Evolutionary conservation across 2,888 invertebrate species (phyloP), one percentile per base, ranked within the genome.

Genomic region (Oxyteleia sp.): DNA sequence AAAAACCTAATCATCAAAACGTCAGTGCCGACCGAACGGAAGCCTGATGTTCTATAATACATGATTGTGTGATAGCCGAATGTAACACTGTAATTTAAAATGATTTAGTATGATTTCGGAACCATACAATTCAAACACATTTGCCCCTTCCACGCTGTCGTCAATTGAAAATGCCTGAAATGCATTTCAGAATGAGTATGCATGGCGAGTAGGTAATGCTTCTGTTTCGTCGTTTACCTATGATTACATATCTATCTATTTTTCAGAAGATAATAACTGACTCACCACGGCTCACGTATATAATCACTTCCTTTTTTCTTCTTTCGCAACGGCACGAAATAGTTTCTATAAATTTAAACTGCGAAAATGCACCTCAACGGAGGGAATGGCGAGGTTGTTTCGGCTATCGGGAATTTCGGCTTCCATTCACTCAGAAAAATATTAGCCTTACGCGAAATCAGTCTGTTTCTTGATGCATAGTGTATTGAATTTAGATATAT

Each of bases 71-170:
- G 74, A 72, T 80, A 72, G 74, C 78, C 35, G 61, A 45, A 57
- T 68, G 63, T 74, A 75, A 64, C 69, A 59, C 83, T 83, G 71
- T 83, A 83, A 83, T 83, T 83, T 83, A 71, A 68, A 83, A 83
- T 83, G 83, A 83, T 79, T 75, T 83, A 75, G 79, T 69, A 71
- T 71, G 79, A 83, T 75, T 83, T 83, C 75, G 75, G 75, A 64
- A 53, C 69, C 79, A 18, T 83, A 64, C 83, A 83, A 83, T 83
- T 79, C 75, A 69, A 69, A 79, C 68, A 64, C 69, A 83, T 78
- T 74, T 75, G 35, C 79, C 69, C 79, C 61, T 53, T 43, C 75
- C 75, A 57, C 38, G 41, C 68, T 20, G 32, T 23, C 55, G 53
- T 69, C 59, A 63, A n/a, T 59, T 74, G 74, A 68, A 68, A 72